A percentile compares a stretch with the other conserved stretches of the same genome.
These are phyloP conservation scores for Leptothorax acervorum DNA, from an alignment of 2,888 invertebrate species.

Conservation along the genomic window DNA sequence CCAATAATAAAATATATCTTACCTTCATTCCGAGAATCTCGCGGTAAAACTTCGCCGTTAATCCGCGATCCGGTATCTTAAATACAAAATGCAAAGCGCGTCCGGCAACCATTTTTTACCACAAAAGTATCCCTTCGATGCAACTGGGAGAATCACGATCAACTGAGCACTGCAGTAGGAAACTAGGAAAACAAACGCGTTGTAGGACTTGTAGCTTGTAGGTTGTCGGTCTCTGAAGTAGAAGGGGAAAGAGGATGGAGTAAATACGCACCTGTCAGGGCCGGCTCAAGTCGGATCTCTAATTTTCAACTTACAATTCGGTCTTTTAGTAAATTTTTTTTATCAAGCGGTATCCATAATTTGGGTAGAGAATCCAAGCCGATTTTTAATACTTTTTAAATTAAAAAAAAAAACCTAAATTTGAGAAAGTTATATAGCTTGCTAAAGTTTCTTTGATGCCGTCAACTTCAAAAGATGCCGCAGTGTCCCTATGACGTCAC, in stretches of 20 bases:
- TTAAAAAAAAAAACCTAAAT: no score
- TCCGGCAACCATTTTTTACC: constrained; percentile 87
- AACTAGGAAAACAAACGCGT: not conserved
- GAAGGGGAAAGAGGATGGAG: not conserved
- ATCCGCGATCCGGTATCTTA: constrained; percentile 96
- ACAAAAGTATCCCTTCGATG: not conserved
- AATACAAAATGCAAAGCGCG: constrained; percentile 98
- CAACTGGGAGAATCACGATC: not conserved
- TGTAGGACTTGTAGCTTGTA: no score
- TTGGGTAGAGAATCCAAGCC: no score
- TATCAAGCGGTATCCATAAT: no score
- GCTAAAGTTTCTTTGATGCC: no score
- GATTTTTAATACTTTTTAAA: no score
- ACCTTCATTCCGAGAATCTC: constrained; percentile 98
- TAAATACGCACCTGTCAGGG: not conserved
- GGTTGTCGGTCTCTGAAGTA: not conserved
- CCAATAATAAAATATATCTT: constrained; percentile 59
- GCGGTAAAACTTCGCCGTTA: constrained; percentile 95
- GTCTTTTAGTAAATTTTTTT: no score
- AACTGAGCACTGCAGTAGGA: not conserved
- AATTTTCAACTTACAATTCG: no score
- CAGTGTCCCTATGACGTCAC: no score
- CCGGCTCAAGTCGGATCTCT: not conserved
- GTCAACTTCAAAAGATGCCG: no score
- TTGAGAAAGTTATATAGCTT: no score